These are phyloP conservation scores for Macrobrachium nipponense DNA, from an alignment of 1,140 invertebrate species.

Conservation along the genomic window DNA sequence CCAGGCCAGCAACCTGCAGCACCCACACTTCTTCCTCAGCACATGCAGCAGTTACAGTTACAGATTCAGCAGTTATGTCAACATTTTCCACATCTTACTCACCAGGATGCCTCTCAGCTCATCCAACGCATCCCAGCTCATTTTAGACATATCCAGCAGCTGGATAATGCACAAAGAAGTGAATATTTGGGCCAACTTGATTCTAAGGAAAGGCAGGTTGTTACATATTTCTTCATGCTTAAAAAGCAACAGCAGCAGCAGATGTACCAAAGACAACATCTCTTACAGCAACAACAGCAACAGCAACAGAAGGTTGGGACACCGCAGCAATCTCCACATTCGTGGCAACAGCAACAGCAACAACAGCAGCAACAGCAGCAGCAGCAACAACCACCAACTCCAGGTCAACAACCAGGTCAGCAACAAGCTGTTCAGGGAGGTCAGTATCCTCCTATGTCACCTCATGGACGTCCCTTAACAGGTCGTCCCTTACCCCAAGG, in stretches of 20 bases:
- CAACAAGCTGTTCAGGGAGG: constrained; percentile 63
- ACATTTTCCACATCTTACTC: constrained; percentile 66
- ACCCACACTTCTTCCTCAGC: constrained; percentile 47
- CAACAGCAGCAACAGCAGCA: constrained; percentile 69
- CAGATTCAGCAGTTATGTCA: constrained; percentile 71
- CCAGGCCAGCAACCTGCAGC: constrained; percentile 69
- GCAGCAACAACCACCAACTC: constrained; percentile 62
- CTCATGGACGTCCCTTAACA: constrained; percentile 66
- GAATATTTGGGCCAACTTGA: constrained; percentile 72
- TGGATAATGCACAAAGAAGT: constrained; percentile 60
- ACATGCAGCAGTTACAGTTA: constrained; percentile 71
- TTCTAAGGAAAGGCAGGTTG: constrained; percentile 69
- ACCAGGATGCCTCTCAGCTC: constrained; percentile 68
- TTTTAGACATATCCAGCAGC: constrained; percentile 64
- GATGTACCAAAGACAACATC: constrained; percentile 52
- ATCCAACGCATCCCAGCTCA: constrained; percentile 57
- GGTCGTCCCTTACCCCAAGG: constrained; percentile 67
- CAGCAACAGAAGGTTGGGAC: constrained; percentile 63
- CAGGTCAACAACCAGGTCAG: constrained; percentile 52
- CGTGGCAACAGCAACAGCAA: constrained; percentile 40
- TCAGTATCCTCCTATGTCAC: constrained; percentile 63
- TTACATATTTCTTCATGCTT: constrained; percentile 68
- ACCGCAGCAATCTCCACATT: constrained; percentile 23
- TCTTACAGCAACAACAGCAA: constrained; percentile 64
- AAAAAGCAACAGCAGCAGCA: constrained; percentile 71